Evolutionary conservation across 2,113 vertebrate species (phyloP).

Genomic region (Hoplias malabaricus): DNA sequence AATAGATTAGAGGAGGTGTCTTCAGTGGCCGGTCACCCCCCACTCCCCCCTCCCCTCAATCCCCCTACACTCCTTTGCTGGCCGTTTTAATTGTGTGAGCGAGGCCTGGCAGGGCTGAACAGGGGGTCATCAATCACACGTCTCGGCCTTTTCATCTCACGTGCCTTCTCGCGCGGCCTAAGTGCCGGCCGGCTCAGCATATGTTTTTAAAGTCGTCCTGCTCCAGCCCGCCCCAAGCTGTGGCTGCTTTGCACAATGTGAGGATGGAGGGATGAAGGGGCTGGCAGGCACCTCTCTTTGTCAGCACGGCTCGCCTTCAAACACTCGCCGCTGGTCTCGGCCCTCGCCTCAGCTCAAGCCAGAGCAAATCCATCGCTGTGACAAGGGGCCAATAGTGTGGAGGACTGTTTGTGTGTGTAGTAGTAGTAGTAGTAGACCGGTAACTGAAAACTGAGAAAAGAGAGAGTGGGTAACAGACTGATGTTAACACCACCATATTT

Average conservation of each 20-base stretch:
- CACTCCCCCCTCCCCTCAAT: not conserved
- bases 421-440: not conserved
- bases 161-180: constrained; percentile 16
- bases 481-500: no score
- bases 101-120: constrained; percentile 24
- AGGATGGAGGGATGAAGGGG: constrained; percentile 56
- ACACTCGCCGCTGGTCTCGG: constrained; percentile 24
- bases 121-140: constrained; percentile 50
- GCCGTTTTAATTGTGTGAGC: constrained; percentile 23
- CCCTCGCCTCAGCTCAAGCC: constrained; percentile 33
- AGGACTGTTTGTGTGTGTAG: constrained; percentile 6
- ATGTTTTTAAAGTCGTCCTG: constrained; percentile 68
- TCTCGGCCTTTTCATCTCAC: constrained; percentile 41
- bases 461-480: no score
- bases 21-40: constrained; percentile 47
- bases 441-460: not conserved
- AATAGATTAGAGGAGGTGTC: constrained; percentile 51
- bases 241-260: constrained; percentile 37
- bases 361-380: constrained; percentile 34
- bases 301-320: constrained; percentile 69
- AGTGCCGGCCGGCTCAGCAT: constrained; percentile 62
- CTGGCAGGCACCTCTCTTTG: constrained; percentile 63
- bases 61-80: not conserved
- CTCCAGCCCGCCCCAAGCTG: constrained; percentile 50
- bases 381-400: constrained; percentile 24